Percentiles rank a stretch among this genome's conserved stretches.
Conservation (phyloP, 2,797 vertebrate species). For the Onychomys torridus region DNA sequence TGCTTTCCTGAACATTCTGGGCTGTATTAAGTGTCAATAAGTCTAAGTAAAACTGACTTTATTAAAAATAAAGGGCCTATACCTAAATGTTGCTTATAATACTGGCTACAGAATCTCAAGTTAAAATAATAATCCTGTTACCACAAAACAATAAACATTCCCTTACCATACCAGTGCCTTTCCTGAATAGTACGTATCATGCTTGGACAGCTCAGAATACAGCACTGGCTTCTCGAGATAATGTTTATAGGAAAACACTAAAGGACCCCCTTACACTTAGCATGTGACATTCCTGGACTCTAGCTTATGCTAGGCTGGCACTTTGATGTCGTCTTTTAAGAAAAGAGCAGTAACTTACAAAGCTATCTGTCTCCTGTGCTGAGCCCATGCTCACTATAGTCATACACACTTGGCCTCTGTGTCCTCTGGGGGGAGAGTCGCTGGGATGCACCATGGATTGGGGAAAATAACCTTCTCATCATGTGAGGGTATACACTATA, state of each 20-base stretch:
- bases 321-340: conserved; percentile 12
- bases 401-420: not conserved
- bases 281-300: not conserved
- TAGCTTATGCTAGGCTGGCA: not conserved
- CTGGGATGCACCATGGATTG: not conserved
- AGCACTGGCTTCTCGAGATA: conserved; percentile 21
- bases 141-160: conserved; percentile 46
- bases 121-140: conserved; percentile 29
- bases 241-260: not conserved
- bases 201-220: conserved; percentile 14
- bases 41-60: conserved; percentile 51
- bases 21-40: conserved; percentile 31
- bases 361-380: not conserved
- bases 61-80: conserved; percentile 39
- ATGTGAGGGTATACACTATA: not conserved
- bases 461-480: not conserved
- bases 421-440: not conserved
- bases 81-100: conserved; percentile 13
- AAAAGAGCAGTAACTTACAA: not conserved
- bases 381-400: not conserved
- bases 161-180: not conserved
- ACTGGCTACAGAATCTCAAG: not conserved
- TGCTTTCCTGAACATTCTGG: not conserved
- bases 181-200: not conserved
- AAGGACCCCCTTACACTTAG: not conserved